Conservation (phyloP, 2,888 invertebrate genomes). For the Stenotaenia linearis region DNA sequence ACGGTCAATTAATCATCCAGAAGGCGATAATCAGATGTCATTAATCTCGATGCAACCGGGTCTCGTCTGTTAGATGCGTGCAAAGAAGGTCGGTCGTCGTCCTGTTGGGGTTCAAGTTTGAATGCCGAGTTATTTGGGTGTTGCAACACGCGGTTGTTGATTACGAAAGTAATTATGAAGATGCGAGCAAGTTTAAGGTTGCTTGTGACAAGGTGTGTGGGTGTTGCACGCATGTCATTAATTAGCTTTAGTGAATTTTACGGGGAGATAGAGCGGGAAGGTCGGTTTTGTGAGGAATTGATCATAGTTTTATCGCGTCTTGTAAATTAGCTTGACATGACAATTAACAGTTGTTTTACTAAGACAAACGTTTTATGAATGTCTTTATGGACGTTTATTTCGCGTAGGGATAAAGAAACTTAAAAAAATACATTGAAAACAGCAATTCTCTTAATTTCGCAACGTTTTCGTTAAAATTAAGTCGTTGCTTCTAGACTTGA, state of each 20-base stretch:
- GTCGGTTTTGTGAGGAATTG: neutral
- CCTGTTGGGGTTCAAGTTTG: too few relatives aligned
- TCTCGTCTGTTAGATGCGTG: neutral
- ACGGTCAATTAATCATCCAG: neutral
- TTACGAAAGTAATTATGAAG: neutral
- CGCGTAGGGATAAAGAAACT: neutral
- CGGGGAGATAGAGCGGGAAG: neutral
- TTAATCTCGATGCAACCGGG: neutral
- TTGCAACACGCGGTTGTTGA: neutral
- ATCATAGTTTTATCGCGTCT: conserved; percentile 16
- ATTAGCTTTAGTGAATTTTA: neutral
- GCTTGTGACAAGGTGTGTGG: neutral
- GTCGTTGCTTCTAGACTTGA: neutral
- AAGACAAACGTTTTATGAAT: neutral
- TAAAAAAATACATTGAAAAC: too few relatives aligned
- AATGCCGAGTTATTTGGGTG: too few relatives aligned
- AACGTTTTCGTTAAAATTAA: neutral
- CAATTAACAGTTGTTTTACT: neutral
- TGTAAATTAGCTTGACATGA: conserved; percentile 13
- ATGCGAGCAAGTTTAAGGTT: neutral
- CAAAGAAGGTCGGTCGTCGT: neutral
- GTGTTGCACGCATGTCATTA: neutral
- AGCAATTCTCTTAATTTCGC: too few relatives aligned
- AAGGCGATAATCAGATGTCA: neutral
- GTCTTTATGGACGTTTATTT: neutral